Conservation (phyloP, 2,888 invertebrate species). For the Myopa tessellatipennis region DNA sequence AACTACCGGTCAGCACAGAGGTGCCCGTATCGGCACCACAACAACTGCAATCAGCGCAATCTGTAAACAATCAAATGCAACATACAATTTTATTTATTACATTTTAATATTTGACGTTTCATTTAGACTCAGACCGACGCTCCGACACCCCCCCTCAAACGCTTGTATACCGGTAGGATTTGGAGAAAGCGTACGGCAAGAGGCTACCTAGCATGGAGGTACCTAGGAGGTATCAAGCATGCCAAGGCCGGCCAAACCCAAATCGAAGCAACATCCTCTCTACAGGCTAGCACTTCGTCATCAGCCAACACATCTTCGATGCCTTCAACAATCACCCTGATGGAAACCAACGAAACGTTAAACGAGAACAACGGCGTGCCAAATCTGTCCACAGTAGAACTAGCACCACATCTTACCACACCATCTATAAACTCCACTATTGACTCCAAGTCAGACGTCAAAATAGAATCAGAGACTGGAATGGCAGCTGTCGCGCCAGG, state of each 20-base stretch:
- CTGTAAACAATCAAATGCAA: slow-evolving; percentile 50
- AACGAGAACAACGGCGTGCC: slow-evolving; percentile 43
- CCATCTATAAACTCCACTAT: slow-evolving; percentile 51
- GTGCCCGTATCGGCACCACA: no score
- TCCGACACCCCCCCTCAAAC: slow-evolving; percentile 56
- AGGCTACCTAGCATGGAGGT: slow-evolving; percentile 53
- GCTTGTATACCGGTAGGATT: slow-evolving; percentile 61
- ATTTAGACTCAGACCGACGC: slow-evolving; percentile 66
- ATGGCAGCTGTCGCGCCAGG: slow-evolving; percentile 34
- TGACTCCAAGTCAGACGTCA: slow-evolving; percentile 57
- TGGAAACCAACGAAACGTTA: slow-evolving; percentile 52
- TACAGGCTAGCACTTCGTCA: slow-evolving; percentile 50
- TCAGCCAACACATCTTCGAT: slow-evolving; percentile 55
- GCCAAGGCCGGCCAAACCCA: slow-evolving; percentile 68
- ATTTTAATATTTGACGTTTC: slow-evolving; percentile 13
- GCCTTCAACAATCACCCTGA: slow-evolving; percentile 61
- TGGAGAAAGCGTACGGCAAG: slow-evolving; percentile 66
- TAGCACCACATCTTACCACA: no score
- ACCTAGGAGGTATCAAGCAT: slow-evolving; percentile 59
- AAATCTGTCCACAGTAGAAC: slow-evolving; percentile 55
- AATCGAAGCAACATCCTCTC: slow-evolving; percentile 63
- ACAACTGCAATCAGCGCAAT: no score
- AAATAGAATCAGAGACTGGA: slow-evolving; percentile 52
- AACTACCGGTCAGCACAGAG: no score
- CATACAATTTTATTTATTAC: slow-evolving; percentile 25